Base-by-base conservation (phyloP, 2,888 invertebrate genomes). In the Venusia cambrica region DNA sequence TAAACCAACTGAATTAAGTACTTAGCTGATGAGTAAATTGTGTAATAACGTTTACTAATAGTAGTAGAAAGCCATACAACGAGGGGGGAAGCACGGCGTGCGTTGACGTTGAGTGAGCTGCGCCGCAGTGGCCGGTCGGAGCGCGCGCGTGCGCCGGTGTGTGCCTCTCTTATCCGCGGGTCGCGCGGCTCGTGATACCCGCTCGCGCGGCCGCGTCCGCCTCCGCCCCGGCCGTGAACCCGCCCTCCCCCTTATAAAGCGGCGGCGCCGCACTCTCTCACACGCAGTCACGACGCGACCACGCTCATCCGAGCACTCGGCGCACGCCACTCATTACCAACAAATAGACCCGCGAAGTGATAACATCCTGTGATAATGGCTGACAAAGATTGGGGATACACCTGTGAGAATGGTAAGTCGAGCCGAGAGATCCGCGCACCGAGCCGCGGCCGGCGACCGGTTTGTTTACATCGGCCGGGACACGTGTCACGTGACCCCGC, bases 331-430 rank as follows among this genome's bases (percentile, higher is more conserved):
- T 30, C 43, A 36, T 40, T 36, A 41, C 40, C 30, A 29, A 28
- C 28, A 27, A 42, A 39, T 48, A 48, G 54, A 52, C 46, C 51
- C 54, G 51, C 54, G 51, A 48, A 51, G 50, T 53, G 53, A 48
- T 42, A 54, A 47, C 50, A 56, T 59, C 59, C 67, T 49, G 66
- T 62, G 61, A 57, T 51, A 57, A 88, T 87, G 84, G 84, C 79
- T 54, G 78, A 80, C 54, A 53, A 65, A 53, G 88, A 88, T 38
- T 90, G 90, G 90, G 90, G 90, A 74, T 90, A 90, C 75, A 87
- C 88, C 54, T 75, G 80, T 57, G 84, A 83, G 51, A 90, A 90
- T 70, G 90, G 90, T 90, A 64, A 89, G 88, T 85, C n/a, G n/a
- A n/a, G n/a, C n/a, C n/a, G n/a, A n/a, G n/a, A n/a, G 31, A 16